phyloP scores from a whole-genome alignment of 2,888 invertebrate species.

The Scaptomyza reducta region DNA sequence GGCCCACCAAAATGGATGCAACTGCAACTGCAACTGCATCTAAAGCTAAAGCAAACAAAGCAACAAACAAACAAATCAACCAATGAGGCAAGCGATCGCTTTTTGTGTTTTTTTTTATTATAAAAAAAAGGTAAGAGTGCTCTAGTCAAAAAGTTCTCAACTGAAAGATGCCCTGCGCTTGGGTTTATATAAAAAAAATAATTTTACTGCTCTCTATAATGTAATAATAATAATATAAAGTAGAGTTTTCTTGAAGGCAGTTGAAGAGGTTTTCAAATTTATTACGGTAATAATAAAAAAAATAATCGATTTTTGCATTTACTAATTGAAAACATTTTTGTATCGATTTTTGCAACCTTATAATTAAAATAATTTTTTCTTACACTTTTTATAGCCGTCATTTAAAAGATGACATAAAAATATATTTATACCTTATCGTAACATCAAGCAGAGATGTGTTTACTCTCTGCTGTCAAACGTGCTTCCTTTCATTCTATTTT shows the following conservation, averaged over 20 bases:
- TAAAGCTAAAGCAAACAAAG: constrained; percentile 55
- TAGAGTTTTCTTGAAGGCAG: too few relatives aligned
- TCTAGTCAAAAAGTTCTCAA: neutral
- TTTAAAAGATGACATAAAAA: too few relatives aligned
- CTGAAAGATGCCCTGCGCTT: constrained; percentile 4
- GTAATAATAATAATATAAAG: too few relatives aligned
- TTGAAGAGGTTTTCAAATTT: too few relatives aligned
- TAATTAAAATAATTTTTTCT: too few relatives aligned
- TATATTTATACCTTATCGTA: neutral
- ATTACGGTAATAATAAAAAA: too few relatives aligned
- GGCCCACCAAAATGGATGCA: constrained; percentile 73
- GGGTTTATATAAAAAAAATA: neutral
- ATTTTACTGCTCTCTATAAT: neutral
- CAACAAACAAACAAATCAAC: constrained; percentile 49
- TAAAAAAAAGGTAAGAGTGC: neutral
- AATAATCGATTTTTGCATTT: too few relatives aligned
- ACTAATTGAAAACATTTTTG: too few relatives aligned
- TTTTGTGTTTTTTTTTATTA: neutral
- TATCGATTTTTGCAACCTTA: too few relatives aligned
- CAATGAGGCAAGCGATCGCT: constrained; percentile 10
- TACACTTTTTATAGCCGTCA: too few relatives aligned
- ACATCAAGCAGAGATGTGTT: neutral
- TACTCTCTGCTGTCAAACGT: neutral
- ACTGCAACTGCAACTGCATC: constrained; percentile 42
- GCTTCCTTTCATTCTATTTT: neutral